A percentile compares a stretch with the other conserved stretches of the same genome.
Evolutionary conservation across 1,140 invertebrate genomes (phyloP).

Genomic region (Asobara japonica): DNA sequence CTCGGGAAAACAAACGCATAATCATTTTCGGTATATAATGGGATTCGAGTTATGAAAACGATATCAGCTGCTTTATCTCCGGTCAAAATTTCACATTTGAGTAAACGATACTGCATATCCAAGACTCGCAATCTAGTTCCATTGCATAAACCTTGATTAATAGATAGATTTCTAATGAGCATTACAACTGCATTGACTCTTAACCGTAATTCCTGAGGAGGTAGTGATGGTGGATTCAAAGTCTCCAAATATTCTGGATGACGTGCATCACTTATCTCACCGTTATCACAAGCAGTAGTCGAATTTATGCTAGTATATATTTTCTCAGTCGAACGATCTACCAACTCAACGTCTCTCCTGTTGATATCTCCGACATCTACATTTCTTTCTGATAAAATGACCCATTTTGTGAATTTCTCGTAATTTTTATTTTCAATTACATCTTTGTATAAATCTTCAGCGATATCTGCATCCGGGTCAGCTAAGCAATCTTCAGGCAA

Average conservation of each 20-base stretch:
- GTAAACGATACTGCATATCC: too few relatives aligned
- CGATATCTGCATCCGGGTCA: not conserved
- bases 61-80: too few relatives aligned
- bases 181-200: conserved; percentile 15
- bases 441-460: conserved; percentile 17
- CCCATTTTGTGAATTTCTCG: conserved; percentile 18
- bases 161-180: conserved; percentile 21
- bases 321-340: conserved; percentile 19
- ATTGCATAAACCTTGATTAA: conserved; percentile 34
- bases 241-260: conserved; percentile 33
- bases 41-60: too few relatives aligned
- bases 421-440: conserved; percentile 25
- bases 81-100: too few relatives aligned
- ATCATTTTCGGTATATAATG: too few relatives aligned
- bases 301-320: conserved; percentile 13
- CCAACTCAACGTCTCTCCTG: conserved; percentile 23
- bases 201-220: conserved; percentile 24
- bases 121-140: too few relatives aligned
- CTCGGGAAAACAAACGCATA: too few relatives aligned
- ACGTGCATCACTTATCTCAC: not conserved
- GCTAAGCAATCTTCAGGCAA: conserved; percentile 21
- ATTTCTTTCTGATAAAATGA: conserved; percentile 34
- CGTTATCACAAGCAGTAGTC: not conserved
- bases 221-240: conserved; percentile 8
- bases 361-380: conserved; percentile 36